Evolutionary conservation across 2,797 vertebrate species (phyloP), one percentile per base, ranked within the genome.

Genomic region (Helicolenus hilgendorfi): DNA sequence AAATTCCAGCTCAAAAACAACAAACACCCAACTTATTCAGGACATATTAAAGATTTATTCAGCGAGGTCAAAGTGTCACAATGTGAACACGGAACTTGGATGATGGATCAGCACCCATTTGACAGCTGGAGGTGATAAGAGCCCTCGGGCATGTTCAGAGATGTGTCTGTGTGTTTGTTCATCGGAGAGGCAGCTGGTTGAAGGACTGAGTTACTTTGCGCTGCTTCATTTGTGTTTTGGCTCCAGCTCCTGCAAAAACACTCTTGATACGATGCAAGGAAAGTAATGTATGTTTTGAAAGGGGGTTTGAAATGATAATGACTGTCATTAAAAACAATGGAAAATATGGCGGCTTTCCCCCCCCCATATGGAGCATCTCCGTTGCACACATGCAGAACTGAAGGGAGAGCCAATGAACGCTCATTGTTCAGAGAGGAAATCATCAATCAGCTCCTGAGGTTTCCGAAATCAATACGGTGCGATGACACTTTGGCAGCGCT

Each of bases 121-220:
- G 94, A 94, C 93, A 95, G 92, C 92, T 79, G 87, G 81, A 85
- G 84, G 90, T 87, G 92, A 92, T 91, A 72, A 88, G 88, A 92
- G 89, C 89, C 94, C 82, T 56, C 59, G 89, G 92, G 92, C 82
- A 83, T 91, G 89, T 92, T 89, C 89, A 72, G 77, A 53, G 76
- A 88, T 62, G 81, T 87, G 83, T 92, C 85, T 84, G 77, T 81
- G 87, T 81, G 20, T 93, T 85, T 89, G 84, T 87, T 88, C 84
- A 65, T 76, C 26, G 45, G 68, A 77, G 83, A 83, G 72, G 77
- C 87, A 92, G 86, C 80, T 85, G 88, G 62, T 58, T 68, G 60
- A 53, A 85, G 77, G 69, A 79, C 26, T 71, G 79, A 45, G 70
- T 69, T 24, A 14, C 45, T 90, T 88, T 55, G 11, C 81, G 72